phyloP scores from a whole-genome alignment of 2,113 vertebrate genomes.

The Indicator maculatus region DNA sequence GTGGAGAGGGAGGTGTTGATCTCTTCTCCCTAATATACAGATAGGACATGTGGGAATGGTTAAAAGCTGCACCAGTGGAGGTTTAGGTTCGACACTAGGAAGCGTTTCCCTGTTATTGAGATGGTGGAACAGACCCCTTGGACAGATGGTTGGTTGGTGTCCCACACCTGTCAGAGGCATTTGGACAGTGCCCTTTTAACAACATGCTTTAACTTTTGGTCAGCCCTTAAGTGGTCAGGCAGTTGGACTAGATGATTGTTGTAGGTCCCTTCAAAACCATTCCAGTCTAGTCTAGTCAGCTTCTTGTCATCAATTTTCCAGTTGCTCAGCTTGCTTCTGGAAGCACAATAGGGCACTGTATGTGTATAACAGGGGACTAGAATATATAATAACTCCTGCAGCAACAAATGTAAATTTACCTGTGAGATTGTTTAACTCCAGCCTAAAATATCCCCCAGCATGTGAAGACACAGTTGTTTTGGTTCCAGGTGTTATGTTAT shows the following conservation, averaged over 20 bases:
- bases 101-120: no score
- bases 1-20: background rate
- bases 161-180: no score
- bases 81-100: background rate
- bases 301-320: background rate
- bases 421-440: background rate
- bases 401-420: background rate
- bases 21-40: background rate
- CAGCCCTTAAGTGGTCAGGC: no score
- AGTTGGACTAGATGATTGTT: no score
- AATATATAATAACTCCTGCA: background rate
- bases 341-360: background rate
- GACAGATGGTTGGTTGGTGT: no score
- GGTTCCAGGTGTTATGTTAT: background rate
- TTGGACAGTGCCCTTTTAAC: no score
- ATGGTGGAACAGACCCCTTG: no score
- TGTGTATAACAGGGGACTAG: background rate
- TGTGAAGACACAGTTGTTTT: background rate
- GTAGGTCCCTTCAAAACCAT: no score
- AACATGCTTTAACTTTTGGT: no score
- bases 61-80: background rate
- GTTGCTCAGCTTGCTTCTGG: background rate
- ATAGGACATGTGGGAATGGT: rapidly evolving
- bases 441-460: background rate
- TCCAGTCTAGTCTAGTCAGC: no score